phyloP scores from a whole-genome alignment of 2,797 vertebrate species.

The Pantherophis vulpinus region DNA sequence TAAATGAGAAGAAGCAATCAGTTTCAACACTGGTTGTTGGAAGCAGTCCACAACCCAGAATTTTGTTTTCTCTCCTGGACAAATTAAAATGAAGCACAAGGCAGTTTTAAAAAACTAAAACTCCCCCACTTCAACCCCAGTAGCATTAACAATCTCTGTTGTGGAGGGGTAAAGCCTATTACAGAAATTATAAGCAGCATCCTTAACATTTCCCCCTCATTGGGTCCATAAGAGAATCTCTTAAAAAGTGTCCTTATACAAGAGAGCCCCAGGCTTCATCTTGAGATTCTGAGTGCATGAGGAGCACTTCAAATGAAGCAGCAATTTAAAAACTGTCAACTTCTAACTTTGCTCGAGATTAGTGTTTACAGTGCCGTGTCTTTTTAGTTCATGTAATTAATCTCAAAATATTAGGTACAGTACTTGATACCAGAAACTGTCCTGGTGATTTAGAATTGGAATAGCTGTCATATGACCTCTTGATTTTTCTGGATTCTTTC shows the following conservation, averaged over 20 bases:
- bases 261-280: background rate
- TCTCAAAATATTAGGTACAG: background rate
- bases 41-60: background rate
- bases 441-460: background rate
- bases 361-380: background rate
- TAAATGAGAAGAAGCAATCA: background rate
- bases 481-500: background rate
- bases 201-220: no score
- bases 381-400: background rate
- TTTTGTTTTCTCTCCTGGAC: background rate
- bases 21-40: background rate
- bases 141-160: background rate
- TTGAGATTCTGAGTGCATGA: background rate
- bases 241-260: background rate
- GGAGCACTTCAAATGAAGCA: background rate
- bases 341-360: background rate
- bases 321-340: background rate
- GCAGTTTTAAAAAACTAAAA: background rate
- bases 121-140: background rate
- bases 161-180: background rate
- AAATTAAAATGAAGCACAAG: background rate
- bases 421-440: slow-evolving; percentile 3
- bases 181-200: background rate
- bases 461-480: background rate
- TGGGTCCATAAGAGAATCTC: background rate